Evolutionary conservation across 2,888 invertebrate species (phyloP).

Genomic region (Ganaspis brasiliensis): DNA sequence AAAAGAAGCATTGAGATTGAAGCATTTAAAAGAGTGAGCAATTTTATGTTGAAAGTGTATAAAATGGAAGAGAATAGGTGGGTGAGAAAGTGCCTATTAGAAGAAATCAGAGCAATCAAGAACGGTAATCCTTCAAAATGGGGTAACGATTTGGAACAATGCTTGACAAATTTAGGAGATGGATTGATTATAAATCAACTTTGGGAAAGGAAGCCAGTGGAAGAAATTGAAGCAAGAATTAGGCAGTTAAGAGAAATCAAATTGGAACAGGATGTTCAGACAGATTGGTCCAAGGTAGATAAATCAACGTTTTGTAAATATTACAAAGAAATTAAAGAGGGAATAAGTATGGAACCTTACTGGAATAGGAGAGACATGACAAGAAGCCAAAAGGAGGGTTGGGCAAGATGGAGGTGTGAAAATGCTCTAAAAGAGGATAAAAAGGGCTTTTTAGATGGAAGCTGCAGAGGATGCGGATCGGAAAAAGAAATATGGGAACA

Average conservation of each 20-base stretch:
- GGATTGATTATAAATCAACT: neutral
- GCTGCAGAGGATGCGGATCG: too few species aligned
- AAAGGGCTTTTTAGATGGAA: too few species aligned
- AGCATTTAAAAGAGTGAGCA: too few species aligned
- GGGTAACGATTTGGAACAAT: neutral
- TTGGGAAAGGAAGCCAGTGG: too few species aligned
- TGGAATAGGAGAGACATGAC: neutral
- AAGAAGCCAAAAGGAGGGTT: constrained; percentile 3
- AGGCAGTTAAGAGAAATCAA: too few species aligned
- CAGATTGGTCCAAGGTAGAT: constrained; percentile 38
- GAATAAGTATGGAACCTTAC: neutral
- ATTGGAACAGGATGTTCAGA: neutral
- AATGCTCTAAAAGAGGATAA: too few species aligned
- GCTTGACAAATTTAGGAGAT: constrained; percentile 1
- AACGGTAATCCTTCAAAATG: constrained; percentile 14
- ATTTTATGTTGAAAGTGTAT: neutral
- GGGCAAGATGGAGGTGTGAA: constrained; percentile 39
- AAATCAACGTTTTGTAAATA: neutral
- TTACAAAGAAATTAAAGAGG: neutral
- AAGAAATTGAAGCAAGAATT: too few species aligned
- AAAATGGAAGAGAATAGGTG: constrained; percentile 30
- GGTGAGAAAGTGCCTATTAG: constrained; percentile 18
- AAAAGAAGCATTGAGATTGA: too few species aligned
- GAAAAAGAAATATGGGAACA: too few species aligned
- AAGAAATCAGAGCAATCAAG: constrained; percentile 17